Percentiles rank a stretch among this genome's conserved stretches.
Conservation (phyloP, 92 coral and sea anemone genomes). For the Scolanthus callimorphus region DNA sequence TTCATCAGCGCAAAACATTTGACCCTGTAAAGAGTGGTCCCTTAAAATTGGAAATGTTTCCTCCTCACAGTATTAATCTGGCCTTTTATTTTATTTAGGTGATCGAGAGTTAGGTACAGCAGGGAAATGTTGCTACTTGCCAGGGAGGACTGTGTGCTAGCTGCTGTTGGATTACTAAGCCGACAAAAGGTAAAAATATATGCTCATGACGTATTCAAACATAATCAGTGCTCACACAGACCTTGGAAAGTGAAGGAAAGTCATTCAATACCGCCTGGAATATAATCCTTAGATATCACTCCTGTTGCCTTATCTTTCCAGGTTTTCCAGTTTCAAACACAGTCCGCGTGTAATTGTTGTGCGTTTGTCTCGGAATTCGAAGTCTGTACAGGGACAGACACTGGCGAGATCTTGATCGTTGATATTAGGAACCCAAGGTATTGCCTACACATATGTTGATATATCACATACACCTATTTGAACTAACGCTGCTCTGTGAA, state of each 20-base stretch:
- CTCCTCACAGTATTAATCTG: too few relatives aligned
- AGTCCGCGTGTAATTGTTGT: slow-evolving; percentile 84
- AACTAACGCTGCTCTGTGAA: too few relatives aligned
- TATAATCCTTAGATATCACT: too few relatives aligned
- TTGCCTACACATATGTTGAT: too few relatives aligned
- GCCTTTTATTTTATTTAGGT: slow-evolving; percentile 30
- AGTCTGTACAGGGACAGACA: slow-evolving; percentile 77
- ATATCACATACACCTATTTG: too few relatives aligned
- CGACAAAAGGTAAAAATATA: slow-evolving; percentile 50
- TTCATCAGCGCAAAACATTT: too few relatives aligned
- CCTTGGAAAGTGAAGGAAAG: too few relatives aligned
- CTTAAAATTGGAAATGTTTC: too few relatives aligned
- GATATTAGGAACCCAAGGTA: slow-evolving; percentile 82
- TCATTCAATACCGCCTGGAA: too few relatives aligned
- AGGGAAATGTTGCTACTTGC: slow-evolving; percentile 81
- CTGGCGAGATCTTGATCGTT: slow-evolving; percentile 64
- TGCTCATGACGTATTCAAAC: background rate
- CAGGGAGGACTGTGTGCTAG: slow-evolving; percentile 74
- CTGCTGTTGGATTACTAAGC: slow-evolving; percentile 72
- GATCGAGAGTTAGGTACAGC: slow-evolving; percentile 82
- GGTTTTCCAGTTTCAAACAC: slow-evolving; percentile 74
- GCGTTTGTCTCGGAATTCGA: slow-evolving; percentile 66
- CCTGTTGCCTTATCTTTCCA: too few relatives aligned
- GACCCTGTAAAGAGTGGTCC: too few relatives aligned
- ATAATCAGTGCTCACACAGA: too few relatives aligned